Percentiles rank a stretch among this genome's conserved stretches.
Evolutionary conservation across 2,113 vertebrate genomes (phyloP).

Genomic region (Holacanthus passer): DNA sequence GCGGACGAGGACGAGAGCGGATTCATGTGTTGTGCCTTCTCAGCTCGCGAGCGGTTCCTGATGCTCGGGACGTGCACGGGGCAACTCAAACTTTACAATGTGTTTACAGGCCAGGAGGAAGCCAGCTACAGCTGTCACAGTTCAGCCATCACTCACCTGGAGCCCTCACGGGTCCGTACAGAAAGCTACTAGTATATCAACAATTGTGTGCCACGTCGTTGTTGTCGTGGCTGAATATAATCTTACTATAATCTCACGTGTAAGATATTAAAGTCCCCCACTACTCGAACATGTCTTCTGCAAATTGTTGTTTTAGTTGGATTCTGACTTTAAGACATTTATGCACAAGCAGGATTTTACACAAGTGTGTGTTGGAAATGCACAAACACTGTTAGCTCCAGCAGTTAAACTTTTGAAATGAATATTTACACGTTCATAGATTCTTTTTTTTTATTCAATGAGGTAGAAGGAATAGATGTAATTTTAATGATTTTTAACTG

Average conservation of each 20-base stretch:
- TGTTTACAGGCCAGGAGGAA: constrained; percentile 98
- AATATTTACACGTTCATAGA: no score
- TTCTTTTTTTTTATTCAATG: neutral
- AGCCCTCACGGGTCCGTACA: constrained; percentile 92
- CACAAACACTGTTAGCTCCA: no score
- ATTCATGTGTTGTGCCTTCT: constrained; percentile 98
- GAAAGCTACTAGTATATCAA: neutral
- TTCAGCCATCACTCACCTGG: constrained; percentile 97
- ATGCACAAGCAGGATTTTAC: no score
- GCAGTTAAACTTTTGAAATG: no score
- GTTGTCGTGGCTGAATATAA: neutral
- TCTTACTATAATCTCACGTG: neutral
- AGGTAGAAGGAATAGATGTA: neutral
- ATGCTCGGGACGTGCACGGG: constrained; percentile 98
- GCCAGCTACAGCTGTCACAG: constrained; percentile 98
- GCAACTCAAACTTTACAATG: constrained; percentile 97
- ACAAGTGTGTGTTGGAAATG: no score
- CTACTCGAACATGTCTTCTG: neutral
- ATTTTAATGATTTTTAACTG: no score
- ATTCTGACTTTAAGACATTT: no score
- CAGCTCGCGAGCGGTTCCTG: constrained; percentile 95
- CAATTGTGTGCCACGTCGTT: neutral
- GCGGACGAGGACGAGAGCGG: constrained; percentile 98
- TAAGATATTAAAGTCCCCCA: neutral
- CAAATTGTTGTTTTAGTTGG: no score